A percentile compares a stretch with the other conserved stretches of the same genome.
These are phyloP conservation scores for Lemur catta DNA, from an alignment of 2,797 vertebrate species.

Conservation along the genomic window DNA sequence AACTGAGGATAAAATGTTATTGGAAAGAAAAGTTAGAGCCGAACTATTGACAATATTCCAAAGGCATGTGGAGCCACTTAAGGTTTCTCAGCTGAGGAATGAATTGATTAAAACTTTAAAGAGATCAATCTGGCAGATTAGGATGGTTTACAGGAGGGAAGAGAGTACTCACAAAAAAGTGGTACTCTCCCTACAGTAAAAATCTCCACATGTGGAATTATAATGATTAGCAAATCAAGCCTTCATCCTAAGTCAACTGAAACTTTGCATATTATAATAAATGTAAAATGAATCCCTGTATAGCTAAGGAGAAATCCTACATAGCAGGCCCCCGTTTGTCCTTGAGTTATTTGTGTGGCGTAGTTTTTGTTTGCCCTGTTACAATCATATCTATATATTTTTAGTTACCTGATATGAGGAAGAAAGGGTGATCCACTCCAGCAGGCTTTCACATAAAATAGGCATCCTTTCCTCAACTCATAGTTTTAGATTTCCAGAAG, in stretches of 20 bases:
- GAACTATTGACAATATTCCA: constrained; percentile 36
- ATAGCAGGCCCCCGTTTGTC: neutral
- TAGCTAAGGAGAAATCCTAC: neutral
- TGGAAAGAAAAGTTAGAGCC: constrained; percentile 30
- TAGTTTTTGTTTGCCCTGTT: neutral
- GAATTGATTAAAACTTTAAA: constrained; percentile 39
- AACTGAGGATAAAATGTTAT: constrained; percentile 31
- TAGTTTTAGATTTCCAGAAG: neutral
- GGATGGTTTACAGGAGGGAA: neutral
- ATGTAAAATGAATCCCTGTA: neutral
- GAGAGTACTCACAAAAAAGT: neutral
- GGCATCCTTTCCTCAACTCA: neutral
- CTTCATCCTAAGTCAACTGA: neutral
- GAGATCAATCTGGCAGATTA: neutral
- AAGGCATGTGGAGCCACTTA: constrained; percentile 47
- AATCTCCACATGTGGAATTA: neutral
- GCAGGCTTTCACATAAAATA: neutral
- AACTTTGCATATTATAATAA: neutral
- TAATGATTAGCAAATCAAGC: neutral
- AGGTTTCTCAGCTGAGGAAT: constrained; percentile 30
- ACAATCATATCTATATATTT: neutral
- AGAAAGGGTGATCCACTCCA: neutral
- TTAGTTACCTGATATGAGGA: neutral
- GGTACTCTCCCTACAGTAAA: neutral
- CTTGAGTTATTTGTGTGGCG: neutral